phyloP scores from a whole-genome alignment of 1,140 invertebrate genomes.

The Zaprionus davidi region DNA sequence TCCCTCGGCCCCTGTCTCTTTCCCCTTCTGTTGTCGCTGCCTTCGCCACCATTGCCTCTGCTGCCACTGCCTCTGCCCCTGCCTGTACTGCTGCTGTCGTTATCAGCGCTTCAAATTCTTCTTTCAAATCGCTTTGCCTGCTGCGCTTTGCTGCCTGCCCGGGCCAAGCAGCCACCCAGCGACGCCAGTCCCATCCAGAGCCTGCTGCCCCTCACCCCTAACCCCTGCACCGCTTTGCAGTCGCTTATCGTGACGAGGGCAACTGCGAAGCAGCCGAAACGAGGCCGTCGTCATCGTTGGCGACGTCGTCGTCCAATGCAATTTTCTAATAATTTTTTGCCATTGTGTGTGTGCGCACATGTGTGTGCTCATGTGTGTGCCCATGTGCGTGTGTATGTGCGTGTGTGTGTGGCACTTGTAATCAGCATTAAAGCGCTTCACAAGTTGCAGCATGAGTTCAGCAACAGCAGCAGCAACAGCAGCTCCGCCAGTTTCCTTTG shows the following conservation, averaged over 20 bases:
- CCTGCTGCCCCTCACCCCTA: background rate
- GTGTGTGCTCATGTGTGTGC: constrained; percentile 25
- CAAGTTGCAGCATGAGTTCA: constrained; percentile 43
- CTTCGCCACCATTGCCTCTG: background rate
- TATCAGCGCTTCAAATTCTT: constrained; percentile 70
- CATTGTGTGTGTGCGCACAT: constrained; percentile 32
- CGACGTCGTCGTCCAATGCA: constrained; percentile 65
- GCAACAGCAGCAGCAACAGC: background rate
- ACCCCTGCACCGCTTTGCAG: constrained; percentile 22
- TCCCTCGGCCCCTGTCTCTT: background rate
- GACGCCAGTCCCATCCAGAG: constrained; percentile 37
- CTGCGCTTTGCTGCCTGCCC: constrained; percentile 38
- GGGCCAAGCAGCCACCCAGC: constrained; percentile 1
- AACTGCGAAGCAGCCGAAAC: constrained; percentile 68
- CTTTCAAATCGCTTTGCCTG: constrained; percentile 46
- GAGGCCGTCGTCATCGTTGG: constrained; percentile 65
- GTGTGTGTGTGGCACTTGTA: constrained; percentile 62
- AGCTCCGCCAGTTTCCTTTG: constrained; percentile 33
- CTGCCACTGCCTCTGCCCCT: too few species aligned
- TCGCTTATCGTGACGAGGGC: constrained; percentile 72
- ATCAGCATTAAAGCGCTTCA: constrained; percentile 78
- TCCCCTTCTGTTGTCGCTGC: background rate
- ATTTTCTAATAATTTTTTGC: constrained; percentile 77
- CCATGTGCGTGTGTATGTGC: constrained; percentile 6
- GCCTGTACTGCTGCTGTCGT: constrained; percentile 21